These are phyloP conservation scores for Cyphomyrmex costatus DNA, from an alignment of 1,140 invertebrate species.

Conservation along the genomic window DNA sequence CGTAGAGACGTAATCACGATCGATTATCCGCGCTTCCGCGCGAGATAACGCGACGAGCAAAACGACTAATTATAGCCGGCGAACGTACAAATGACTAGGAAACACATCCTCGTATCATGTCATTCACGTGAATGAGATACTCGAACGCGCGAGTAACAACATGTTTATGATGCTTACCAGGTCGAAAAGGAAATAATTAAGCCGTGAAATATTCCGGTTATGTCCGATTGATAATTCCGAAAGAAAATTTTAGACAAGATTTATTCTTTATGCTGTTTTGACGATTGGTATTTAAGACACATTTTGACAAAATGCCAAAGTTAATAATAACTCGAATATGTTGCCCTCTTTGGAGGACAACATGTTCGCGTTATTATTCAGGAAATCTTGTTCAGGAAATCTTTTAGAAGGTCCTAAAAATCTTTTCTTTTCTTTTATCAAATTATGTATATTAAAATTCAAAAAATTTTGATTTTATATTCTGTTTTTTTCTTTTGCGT, in stretches of 20 bases:
- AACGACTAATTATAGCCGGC: conserved; percentile 22
- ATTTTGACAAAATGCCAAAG: conserved; percentile 5
- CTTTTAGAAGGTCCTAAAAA: neutral
- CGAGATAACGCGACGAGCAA: conserved; percentile 31
- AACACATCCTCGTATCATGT: neutral
- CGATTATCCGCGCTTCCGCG: conserved; percentile 45
- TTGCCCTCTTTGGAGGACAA: neutral
- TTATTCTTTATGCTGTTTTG: neutral
- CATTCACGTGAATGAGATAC: neutral
- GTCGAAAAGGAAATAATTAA: neutral
- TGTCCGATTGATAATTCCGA: neutral
- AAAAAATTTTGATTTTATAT: neutral
- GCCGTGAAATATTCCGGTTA: neutral
- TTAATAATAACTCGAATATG: conserved; percentile 8
- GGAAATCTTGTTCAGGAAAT: too few species aligned
- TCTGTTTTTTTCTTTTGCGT: neutral
- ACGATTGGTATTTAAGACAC: neutral
- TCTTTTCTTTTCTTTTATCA: neutral
- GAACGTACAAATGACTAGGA: neutral
- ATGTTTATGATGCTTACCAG: neutral
- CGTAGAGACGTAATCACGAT: conserved; percentile 8
- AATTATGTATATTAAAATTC: neutral
- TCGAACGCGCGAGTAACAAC: neutral
- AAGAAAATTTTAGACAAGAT: too few species aligned
- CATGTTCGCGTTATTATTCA: too few species aligned